These are phyloP conservation scores for Hippoglossus stenolepis DNA, from an alignment of 2,113 vertebrate species.

Conservation along the genomic window DNA sequence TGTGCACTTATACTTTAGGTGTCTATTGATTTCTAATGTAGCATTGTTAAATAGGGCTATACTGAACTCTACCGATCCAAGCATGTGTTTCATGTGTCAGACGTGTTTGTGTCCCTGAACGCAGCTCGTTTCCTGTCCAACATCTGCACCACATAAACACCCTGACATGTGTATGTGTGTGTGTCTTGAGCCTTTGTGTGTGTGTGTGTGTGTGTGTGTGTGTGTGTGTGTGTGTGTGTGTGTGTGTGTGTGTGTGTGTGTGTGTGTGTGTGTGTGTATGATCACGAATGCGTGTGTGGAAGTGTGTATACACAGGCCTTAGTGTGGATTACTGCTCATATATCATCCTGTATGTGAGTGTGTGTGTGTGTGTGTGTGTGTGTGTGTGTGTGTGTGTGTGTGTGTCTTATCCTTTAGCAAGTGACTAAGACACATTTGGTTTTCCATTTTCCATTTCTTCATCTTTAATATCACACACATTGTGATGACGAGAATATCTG, in stretches of 20 bases:
- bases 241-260: conserved; percentile 10
- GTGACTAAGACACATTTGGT: conserved; percentile 17
- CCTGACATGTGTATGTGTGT: conserved; percentile 40
- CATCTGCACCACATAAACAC: conserved; percentile 76
- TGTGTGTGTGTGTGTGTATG: conserved; percentile 24
- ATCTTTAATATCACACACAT: background rate
- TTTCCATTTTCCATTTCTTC: conserved; percentile 5
- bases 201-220: no score
- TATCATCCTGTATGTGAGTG: conserved; percentile 44
- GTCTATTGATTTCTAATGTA: conserved; percentile 31
- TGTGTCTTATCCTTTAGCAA: background rate
- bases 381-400: conserved; percentile 24
- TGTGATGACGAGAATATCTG: conserved; percentile 4
- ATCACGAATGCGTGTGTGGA: conserved; percentile 18
- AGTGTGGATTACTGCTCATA: conserved; percentile 59
- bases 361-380: conserved; percentile 9
- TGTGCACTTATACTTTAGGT: background rate
- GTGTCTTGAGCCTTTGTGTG: conserved; percentile 19
- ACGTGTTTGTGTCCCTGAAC: conserved; percentile 58
- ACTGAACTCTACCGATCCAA: conserved; percentile 7
- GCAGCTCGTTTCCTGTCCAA: conserved; percentile 64
- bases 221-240: no score
- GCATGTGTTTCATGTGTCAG: conserved; percentile 39
- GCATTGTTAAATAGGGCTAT: conserved; percentile 2
- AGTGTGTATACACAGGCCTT: conserved; percentile 59